These are phyloP conservation scores for Spilogale gracilis DNA, from an alignment of 2,113 vertebrate species.

Conservation along the genomic window DNA sequence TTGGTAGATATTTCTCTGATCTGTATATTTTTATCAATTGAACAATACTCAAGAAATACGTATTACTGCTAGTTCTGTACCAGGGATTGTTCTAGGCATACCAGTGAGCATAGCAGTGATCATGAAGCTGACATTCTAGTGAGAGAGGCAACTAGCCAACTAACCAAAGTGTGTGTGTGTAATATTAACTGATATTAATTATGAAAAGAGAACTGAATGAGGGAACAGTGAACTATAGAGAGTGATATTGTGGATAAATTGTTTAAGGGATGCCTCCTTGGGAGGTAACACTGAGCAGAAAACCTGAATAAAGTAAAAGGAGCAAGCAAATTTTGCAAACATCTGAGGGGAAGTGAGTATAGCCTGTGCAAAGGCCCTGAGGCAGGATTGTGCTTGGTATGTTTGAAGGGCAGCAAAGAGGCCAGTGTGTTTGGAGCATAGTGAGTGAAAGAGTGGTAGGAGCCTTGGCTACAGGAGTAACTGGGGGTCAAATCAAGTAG, in stretches of 20 bases:
- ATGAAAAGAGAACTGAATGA: not conserved
- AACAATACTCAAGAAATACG: not conserved
- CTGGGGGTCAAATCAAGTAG: not conserved
- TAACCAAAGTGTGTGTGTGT: not conserved
- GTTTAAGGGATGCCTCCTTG: not conserved
- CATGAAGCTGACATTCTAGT: not conserved
- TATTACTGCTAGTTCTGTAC: not conserved
- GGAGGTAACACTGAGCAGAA: not conserved
- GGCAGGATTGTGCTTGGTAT: not conserved
- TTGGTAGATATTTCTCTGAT: not conserved
- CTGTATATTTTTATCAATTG: slow-evolving; percentile 16
- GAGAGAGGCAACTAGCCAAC: not conserved
- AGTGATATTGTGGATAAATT: not conserved
- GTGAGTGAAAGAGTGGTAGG: not conserved
- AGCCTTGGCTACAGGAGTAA: not conserved
- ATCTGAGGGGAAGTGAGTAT: not conserved
- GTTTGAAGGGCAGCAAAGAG: not conserved
- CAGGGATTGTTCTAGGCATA: not conserved
- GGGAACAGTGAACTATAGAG: not conserved
- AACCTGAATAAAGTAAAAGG: not conserved
- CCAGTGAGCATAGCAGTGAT: not conserved
- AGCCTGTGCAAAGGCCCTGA: not conserved
- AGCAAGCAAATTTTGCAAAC: not conserved
- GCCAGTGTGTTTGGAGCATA: not conserved
- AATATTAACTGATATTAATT: not conserved